Conservation (phyloP, 2,888 invertebrate genomes). For the Cybosia mesomella region DNA sequence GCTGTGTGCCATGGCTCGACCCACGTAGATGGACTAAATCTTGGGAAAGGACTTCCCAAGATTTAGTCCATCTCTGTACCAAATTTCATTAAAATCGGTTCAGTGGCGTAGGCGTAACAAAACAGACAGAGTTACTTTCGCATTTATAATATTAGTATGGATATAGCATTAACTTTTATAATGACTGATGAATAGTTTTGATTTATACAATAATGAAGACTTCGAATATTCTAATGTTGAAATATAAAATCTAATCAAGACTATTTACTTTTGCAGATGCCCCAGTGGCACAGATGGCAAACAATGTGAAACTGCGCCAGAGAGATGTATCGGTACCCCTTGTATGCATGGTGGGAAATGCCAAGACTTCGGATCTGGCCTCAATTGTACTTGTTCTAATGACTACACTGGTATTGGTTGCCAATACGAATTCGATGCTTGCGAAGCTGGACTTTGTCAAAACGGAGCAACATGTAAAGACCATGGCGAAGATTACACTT, state of each 20-base stretch:
- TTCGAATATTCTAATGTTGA: background rate
- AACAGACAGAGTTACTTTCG: too few species aligned
- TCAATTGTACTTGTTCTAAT: slow-evolving; percentile 96
- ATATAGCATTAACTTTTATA: background rate
- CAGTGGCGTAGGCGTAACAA: too few species aligned
- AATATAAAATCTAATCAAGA: background rate
- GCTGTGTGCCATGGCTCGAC: too few species aligned
- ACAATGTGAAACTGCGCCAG: slow-evolving; percentile 98
- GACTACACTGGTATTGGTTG: slow-evolving; percentile 96
- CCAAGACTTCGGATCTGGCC: slow-evolving; percentile 97
- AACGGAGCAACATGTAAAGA: slow-evolving; percentile 97
- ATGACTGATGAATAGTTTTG: background rate
- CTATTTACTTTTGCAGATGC: slow-evolving; percentile 86
- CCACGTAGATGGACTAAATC: too few species aligned
- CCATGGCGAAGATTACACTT: slow-evolving; percentile 94
- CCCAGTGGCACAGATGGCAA: slow-evolving; percentile 98
- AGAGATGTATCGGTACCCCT: slow-evolving; percentile 96
- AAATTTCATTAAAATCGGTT: too few species aligned
- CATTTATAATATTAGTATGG: too few species aligned
- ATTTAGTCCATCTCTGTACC: too few species aligned
- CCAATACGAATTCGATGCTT: slow-evolving; percentile 97
- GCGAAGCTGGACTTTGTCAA: slow-evolving; percentile 95
- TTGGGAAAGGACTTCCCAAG: too few species aligned
- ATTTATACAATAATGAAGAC: too few species aligned
- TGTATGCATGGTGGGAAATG: slow-evolving; percentile 99